Percentiles rank a stretch among this genome's conserved stretches.
Conservation (phyloP, 2,888 invertebrate genomes). For the Allygus modestus region DNA sequence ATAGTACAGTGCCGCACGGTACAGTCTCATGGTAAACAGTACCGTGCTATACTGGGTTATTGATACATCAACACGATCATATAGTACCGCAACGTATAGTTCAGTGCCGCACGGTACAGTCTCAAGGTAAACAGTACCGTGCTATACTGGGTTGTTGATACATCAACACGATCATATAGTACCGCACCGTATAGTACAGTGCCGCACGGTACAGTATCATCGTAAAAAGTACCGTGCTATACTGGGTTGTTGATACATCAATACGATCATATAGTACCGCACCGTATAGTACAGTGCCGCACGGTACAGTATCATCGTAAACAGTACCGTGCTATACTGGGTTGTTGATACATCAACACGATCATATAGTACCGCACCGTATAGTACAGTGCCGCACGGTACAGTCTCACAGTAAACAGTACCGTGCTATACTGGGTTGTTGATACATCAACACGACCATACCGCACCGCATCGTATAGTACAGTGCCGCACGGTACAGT, state of each 20-base stretch:
- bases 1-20: neutral
- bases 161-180: neutral
- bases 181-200: neutral
- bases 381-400: neutral
- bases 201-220: neutral
- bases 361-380: neutral
- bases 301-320: neutral
- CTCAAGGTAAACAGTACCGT: too few relatives aligned
- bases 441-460: conserved; percentile 10
- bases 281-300: neutral
- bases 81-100: neutral
- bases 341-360: neutral
- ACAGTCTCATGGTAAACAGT: too few relatives aligned
- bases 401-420: too few relatives aligned
- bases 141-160: too few relatives aligned
- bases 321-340: too few relatives aligned
- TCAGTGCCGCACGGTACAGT: neutral
- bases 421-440: too few relatives aligned
- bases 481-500: neutral
- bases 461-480: neutral
- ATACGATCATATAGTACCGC: neutral
- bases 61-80: conserved; percentile 13
- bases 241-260: too few relatives aligned
- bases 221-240: too few relatives aligned
- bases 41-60: too few relatives aligned